Percentiles rank a stretch among this genome's conserved stretches.
phyloP scores from a whole-genome alignment of 2,888 invertebrate genomes.

The Nesidiocoris tenuis region DNA sequence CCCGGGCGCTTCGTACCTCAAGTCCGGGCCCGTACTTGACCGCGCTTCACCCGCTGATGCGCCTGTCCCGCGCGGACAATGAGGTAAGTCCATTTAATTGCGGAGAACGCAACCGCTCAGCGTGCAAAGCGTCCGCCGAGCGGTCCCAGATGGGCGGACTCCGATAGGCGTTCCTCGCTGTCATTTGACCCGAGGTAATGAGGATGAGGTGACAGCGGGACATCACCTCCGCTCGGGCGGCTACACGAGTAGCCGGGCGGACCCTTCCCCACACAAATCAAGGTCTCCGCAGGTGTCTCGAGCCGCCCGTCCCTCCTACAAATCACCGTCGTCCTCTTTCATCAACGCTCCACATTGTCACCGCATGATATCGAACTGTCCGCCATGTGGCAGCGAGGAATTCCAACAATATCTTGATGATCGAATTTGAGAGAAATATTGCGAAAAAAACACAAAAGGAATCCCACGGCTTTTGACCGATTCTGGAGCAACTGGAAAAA shows the following conservation, averaged over 20 bases:
- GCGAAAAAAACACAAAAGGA: too few species aligned
- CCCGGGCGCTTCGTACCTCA: too few species aligned
- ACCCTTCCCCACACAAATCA: constrained; percentile 42
- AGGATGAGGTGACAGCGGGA: constrained; percentile 44
- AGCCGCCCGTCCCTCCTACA: constrained; percentile 33
- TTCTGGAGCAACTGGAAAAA: too few species aligned
- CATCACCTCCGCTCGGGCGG: constrained; percentile 32
- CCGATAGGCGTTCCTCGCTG: constrained; percentile 32
- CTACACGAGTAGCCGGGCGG: neutral
- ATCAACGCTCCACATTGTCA: constrained; percentile 44
- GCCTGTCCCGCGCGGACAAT: neutral
- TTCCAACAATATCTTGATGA: too few species aligned
- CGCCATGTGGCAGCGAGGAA: too few species aligned
- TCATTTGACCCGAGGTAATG: constrained; percentile 43
- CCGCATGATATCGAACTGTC: too few species aligned
- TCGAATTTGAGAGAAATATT: too few species aligned
- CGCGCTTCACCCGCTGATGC: neutral
- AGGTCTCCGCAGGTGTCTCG: constrained; percentile 42
- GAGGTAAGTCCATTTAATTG: constrained; percentile 1
- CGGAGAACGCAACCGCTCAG: neutral
- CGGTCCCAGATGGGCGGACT: constrained; percentile 22
- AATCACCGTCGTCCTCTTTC: constrained; percentile 40
- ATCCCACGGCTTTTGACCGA: too few species aligned
- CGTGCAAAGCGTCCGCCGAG: neutral
- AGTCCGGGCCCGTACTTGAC: too few species aligned